These are phyloP conservation scores for Drosophila pachea DNA, from an alignment of 1,140 invertebrate genomes.

Conservation along the genomic window DNA sequence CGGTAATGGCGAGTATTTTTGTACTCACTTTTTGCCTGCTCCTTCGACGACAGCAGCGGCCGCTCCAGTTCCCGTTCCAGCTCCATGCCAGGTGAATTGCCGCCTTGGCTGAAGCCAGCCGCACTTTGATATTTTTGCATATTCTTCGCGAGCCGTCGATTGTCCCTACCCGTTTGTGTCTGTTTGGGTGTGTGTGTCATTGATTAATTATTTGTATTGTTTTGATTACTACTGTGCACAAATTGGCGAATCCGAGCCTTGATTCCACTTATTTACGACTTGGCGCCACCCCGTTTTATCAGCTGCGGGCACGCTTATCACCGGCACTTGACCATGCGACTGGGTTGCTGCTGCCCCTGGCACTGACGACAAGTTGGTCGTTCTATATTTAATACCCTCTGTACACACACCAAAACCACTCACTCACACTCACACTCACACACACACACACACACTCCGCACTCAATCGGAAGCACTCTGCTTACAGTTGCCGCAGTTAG, in stretches of 20 bases:
- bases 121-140: conserved; percentile 52
- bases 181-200: conserved; percentile 21
- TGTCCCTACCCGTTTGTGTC: neutral
- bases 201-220: conserved; percentile 61
- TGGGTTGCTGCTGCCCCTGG: neutral
- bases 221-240: conserved; percentile 29
- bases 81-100: conserved; percentile 24
- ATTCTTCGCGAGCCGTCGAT: conserved; percentile 16
- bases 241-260: conserved; percentile 25
- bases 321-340: conserved; percentile 51
- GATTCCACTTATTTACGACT: conserved; percentile 50
- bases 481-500: conserved; percentile 25
- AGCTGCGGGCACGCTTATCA: conserved; percentile 47
- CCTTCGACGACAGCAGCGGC: conserved; percentile 55
- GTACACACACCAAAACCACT: neutral
- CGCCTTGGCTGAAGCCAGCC: conserved; percentile 43
- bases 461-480: conserved; percentile 17
- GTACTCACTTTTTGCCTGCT: conserved; percentile 62
- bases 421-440: neutral
- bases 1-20: conserved; percentile 22
- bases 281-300: conserved; percentile 52
- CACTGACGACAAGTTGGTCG: conserved; percentile 19
- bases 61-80: conserved; percentile 49
- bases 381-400: conserved; percentile 4
- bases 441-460: neutral